Percentiles rank a stretch among this genome's conserved stretches.
Conservation (phyloP, 2,113 vertebrate species). For the Micromys minutus region DNA sequence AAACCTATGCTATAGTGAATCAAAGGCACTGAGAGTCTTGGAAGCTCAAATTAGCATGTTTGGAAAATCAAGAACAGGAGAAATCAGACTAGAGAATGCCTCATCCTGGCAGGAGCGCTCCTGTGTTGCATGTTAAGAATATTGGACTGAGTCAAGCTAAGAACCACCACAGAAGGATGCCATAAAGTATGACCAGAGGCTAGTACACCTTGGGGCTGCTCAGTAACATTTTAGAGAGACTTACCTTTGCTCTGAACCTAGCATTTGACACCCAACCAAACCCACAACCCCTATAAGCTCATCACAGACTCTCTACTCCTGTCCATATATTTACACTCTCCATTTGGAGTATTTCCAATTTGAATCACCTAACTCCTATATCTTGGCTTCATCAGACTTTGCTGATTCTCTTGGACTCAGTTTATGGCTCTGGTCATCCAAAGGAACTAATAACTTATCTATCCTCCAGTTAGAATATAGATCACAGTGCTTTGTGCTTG, state of each 20-base stretch:
- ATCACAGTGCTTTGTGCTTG: not conserved
- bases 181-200: not conserved
- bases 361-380: not conserved
- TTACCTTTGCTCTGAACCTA: not conserved
- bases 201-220: not conserved
- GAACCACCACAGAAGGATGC: not conserved
- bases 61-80: not conserved
- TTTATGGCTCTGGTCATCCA: not conserved
- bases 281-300: not conserved
- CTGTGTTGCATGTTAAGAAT: not conserved
- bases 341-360: not conserved
- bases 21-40: not conserved
- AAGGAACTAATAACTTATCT: not conserved
- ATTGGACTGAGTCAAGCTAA: not conserved
- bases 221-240: not conserved
- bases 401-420: not conserved
- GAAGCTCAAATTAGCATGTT: not conserved
- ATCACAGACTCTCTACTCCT: not conserved
- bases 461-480: not conserved
- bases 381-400: not conserved
- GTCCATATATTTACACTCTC: rapidly evolving
- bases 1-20: not conserved
- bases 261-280: not conserved
- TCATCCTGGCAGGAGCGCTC: not conserved
- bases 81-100: not conserved